Evolutionary conservation across 2,888 invertebrate genomes (phyloP), one percentile per base, ranked within the genome.

Genomic region (Andrena bicolor): DNA sequence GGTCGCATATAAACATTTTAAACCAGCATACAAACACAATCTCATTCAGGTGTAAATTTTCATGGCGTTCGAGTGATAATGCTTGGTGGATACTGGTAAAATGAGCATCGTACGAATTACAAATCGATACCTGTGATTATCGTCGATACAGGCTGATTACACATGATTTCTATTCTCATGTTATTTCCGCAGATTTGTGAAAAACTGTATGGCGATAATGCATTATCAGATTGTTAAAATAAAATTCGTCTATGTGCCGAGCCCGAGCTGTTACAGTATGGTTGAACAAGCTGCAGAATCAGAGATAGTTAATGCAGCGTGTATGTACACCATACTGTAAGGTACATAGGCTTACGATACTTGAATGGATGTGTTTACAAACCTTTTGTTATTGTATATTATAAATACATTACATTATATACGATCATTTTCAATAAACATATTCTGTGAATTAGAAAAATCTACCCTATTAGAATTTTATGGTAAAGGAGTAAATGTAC

Each of bases 351-450:
- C 61, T 80, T 64, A 65, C 60, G 32, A 35, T 83, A 81, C 68
- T 87, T 76, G 80, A 84, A 73, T 86, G 86, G 76, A 84, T 87
- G 86, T 86, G 75, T 87, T 84, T 86, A 79, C 73, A 81, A 84
- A 77, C 35, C 74, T 88, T 88, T 85, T 88, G 86, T 86, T 87
- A 85, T 84, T 86, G 74, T 88, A 87, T 77, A 86, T 82, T 88
- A 86, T 80, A 78, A 76, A 87, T 87, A 80, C 78, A 84, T 84
- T 82, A 78, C 79, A 84, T 86, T 82, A 88, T 88, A 88, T 83
- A 87, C 80, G 76, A 85, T 86, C 89, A 89, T 89, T 87, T 90
- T 88, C 84, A 89, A 89, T 89, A 80, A 82, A 85, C 72, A 83
- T 82, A 84, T 84, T 84, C 86, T 82, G 82, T 76, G 88, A 86